A percentile compares a stretch with the other conserved stretches of the same genome.
These are phyloP conservation scores for Gopherus evgoodei DNA, from an alignment of 2,113 vertebrate species.

Conservation along the genomic window DNA sequence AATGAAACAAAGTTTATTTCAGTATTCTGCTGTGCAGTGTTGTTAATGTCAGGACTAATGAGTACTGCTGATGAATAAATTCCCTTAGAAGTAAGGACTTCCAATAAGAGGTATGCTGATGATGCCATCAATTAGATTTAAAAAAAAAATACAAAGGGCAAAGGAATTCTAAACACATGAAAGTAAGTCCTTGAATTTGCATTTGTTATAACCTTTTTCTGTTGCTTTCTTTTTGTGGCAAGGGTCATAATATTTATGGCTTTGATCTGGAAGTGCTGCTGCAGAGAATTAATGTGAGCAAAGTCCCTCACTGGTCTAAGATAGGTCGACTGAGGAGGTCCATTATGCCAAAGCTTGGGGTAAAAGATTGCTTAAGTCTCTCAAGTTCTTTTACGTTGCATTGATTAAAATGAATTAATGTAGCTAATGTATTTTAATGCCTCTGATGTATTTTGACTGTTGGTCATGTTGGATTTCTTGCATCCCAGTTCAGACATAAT, in stretches of 20 bases:
- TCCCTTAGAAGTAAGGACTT: conserved; percentile 73
- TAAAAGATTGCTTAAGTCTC: conserved; percentile 77
- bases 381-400: conserved; percentile 39
- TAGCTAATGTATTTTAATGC: conserved; percentile 15
- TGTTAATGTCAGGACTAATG: conserved; percentile 78
- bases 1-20: conserved; percentile 68
- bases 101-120: conserved; percentile 68
- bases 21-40: conserved; percentile 70
- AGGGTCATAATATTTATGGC: conserved; percentile 98
- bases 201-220: conserved; percentile 74
- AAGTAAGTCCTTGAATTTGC: conserved; percentile 78
- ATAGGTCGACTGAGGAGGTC: conserved; percentile 93
- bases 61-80: conserved; percentile 75
- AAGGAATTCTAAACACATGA: conserved; percentile 70
- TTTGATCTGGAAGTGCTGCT: conserved; percentile 98
- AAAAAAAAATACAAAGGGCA: conserved; percentile 77
- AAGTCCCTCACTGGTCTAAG: conserved; percentile 98
- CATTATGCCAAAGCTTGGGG: conserved; percentile 97
- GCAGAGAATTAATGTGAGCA: conserved; percentile 92
- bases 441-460: conserved; percentile 55
- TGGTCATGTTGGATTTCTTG: conserved; percentile 54
- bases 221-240: conserved; percentile 71
- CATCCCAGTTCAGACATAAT: conserved; percentile 47
- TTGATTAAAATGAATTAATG: conserved; percentile 67
- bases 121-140: conserved; percentile 80